A percentile compares a stretch with the other conserved stretches of the same genome.
Evolutionary conservation across 1,140 invertebrate species (phyloP).

Genomic region (Orius insidiosus): DNA sequence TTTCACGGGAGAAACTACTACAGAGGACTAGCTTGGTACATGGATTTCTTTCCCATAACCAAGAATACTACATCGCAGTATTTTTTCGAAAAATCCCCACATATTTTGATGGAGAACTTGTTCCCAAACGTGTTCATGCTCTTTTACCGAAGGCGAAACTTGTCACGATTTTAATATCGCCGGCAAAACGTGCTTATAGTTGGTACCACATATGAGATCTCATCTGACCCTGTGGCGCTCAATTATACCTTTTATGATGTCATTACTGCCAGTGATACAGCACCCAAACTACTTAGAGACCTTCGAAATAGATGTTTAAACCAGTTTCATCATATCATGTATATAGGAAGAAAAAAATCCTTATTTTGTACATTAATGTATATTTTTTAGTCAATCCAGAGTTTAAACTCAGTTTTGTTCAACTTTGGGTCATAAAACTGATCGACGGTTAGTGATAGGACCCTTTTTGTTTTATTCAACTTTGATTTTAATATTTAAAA

Average conservation of each 20-base stretch:
- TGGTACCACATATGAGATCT: conserved; percentile 96
- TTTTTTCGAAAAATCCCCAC: conserved; percentile 98
- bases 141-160: conserved; percentile 83
- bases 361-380: background rate
- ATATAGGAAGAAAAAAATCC: background rate
- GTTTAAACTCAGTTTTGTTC: too few species aligned
- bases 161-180: conserved; percentile 85
- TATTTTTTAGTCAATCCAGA: conserved; percentile 5
- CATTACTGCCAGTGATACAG: conserved; percentile 72
- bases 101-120: conserved; percentile 93
- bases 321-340: conserved; percentile 12
- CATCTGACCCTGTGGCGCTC: conserved; percentile 78
- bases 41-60: conserved; percentile 78
- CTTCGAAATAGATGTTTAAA: conserved; percentile 76
- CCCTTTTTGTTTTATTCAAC: background rate
- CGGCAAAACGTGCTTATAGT: conserved; percentile 89
- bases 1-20: conserved; percentile 95
- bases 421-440: conserved; percentile 4
- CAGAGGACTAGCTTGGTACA: conserved; percentile 90
- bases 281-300: conserved; percentile 68
- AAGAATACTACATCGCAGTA: conserved; percentile 51
- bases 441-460: background rate
- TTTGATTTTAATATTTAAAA: conserved; percentile 12
- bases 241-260: conserved; percentile 90
- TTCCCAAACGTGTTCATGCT: conserved; percentile 74